Evolutionary conservation across 2,113 vertebrate genomes (phyloP), one percentile per base, ranked within the genome.

Genomic region (Varanus komodoensis): DNA sequence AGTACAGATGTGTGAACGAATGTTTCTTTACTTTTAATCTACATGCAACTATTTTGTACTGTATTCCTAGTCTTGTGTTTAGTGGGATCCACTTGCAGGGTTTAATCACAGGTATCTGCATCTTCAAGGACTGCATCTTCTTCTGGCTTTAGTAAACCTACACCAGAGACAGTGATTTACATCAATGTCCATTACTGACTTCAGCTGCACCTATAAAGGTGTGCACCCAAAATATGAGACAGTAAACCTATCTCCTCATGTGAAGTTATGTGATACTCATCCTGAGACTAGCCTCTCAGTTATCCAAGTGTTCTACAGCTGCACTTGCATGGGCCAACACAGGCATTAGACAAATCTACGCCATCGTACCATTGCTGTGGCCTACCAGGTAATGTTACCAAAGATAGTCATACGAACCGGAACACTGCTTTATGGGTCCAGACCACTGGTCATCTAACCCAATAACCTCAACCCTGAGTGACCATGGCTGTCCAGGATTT

Each of bases 1-100:
- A 88, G 77, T 87, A 82, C 38, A 92, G 80, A 90, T 19, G 57
- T 34, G 57, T 34, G 88, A 91, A 93, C 89, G 38, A 93, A 52
- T 32, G 82, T 89, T 79, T 0, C 0, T 92, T 68, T 48, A 0
- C 0, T 82, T 91, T 84, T 77, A 89, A 89, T 77, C 82, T 67
- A 57, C 61, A 77, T 89, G 0, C 0, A 74, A 3, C 44, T 54
- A 32, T 0, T 0, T 73, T 89, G 89, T 79, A 67, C 71, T 0
- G 0, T 15, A 48, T 1, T 0, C 71, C 87, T 0, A 0, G 14
- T 25, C 57, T 48, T 67, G 12, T 38, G n/a, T 64, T 68, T 78
- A 29, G 84, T 86, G 1, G 89, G 92, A 89, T 87, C 87, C 83
- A 82, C 27, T 78, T 1, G 0, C 71, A 87, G 29, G 32, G 0